Evolutionary conservation across 2,797 vertebrate species (phyloP).

Genomic region (Anniella stebbinsi): DNA sequence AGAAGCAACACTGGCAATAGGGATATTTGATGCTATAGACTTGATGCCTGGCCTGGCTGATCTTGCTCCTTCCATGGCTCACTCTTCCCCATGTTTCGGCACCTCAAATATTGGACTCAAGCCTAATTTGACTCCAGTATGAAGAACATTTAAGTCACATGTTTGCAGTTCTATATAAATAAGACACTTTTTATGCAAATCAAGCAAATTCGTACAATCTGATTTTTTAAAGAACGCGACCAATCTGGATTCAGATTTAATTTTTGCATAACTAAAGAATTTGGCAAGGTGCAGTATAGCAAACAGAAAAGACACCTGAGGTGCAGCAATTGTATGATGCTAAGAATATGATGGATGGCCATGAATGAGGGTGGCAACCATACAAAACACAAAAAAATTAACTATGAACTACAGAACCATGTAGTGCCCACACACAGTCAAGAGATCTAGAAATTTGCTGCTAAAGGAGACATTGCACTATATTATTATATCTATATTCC

Average conservation of each 20-base stretch:
- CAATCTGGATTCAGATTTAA: neutral
- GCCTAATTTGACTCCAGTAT: neutral
- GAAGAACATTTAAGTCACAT: neutral
- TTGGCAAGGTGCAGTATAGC: neutral
- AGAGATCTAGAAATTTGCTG: neutral
- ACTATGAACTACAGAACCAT: neutral
- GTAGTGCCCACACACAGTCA: neutral
- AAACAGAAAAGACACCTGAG: neutral
- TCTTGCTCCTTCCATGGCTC: no score
- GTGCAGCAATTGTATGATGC: neutral
- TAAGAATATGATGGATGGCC: neutral
- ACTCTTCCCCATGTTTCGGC: neutral
- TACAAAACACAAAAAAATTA: neutral
- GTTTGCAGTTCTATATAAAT: neutral
- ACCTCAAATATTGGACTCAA: neutral
- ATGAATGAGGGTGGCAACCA: neutral
- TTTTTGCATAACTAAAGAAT: neutral
- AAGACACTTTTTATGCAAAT: neutral
- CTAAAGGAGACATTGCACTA: no score
- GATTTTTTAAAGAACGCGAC: neutral
- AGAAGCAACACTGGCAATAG: neutral
- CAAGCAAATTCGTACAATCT: neutral
- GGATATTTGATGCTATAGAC: neutral
- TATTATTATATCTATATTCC: no score
- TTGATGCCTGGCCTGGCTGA: neutral